Percentiles rank a stretch among this genome's conserved stretches.
Conservation (phyloP, 2,113 vertebrate genomes). For the Balaeniceps rex region DNA sequence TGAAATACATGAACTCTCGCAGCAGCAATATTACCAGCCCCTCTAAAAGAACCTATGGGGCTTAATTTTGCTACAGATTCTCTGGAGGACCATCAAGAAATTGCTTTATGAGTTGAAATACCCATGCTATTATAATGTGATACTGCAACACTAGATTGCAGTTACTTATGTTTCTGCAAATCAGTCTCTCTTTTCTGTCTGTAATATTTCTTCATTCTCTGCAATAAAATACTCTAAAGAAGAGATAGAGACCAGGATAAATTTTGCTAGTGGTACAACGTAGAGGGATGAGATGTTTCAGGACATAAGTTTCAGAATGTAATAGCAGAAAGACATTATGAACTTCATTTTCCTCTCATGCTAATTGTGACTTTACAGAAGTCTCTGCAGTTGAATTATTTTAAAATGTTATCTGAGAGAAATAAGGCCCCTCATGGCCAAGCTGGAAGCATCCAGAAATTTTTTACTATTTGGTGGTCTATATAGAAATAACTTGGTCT, state of each 20-base stretch:
- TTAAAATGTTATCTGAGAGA: neutral
- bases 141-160: neutral
- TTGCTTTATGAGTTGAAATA: conserved; percentile 31
- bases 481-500: neutral
- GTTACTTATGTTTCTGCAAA: neutral
- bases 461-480: neutral
- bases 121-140: neutral
- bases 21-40: neutral
- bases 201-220: neutral
- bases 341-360: neutral
- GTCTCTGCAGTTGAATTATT: neutral
- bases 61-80: conserved; percentile 8
- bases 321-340: neutral
- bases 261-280: neutral
- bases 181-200: neutral
- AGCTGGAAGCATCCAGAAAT: neutral
- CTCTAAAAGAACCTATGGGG: neutral
- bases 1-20: neutral
- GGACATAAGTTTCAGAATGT: neutral
- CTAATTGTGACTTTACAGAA: neutral
- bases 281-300: neutral
- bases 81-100: conserved; percentile 1
- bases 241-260: neutral
- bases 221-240: neutral
- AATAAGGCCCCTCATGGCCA: neutral